Percentiles rank a stretch among this genome's conserved stretches.
Conservation (phyloP, 2,888 invertebrate species). For the Lycophotia porphyrea region DNA sequence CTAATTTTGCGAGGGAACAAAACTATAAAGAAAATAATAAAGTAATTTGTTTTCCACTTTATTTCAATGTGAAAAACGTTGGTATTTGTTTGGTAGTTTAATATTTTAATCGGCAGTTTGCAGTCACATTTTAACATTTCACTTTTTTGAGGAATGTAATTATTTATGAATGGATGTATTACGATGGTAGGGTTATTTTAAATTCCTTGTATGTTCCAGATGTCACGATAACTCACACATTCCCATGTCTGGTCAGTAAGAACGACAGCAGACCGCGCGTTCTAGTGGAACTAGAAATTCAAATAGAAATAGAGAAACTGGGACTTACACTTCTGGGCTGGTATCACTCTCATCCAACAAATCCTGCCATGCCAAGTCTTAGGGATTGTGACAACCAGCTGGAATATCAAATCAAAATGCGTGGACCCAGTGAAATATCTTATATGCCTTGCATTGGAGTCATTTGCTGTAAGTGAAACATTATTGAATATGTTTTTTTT, state of each 20-base stretch:
- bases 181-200: background rate
- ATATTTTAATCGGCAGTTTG: background rate
- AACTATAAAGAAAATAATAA: too few species aligned
- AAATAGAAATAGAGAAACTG: slow-evolving; percentile 94
- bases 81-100: background rate
- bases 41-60: background rate
- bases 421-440: slow-evolving; percentile 96
- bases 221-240: slow-evolving; percentile 96
- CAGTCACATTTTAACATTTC: background rate
- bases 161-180: background rate
- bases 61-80: background rate
- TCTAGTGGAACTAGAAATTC: slow-evolving; percentile 95
- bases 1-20: background rate
- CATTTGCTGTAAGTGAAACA: slow-evolving; percentile 94
- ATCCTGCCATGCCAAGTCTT: slow-evolving; percentile 96
- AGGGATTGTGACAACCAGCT: slow-evolving; percentile 97
- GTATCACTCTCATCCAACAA: slow-evolving; percentile 98
- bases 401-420: slow-evolving; percentile 98
- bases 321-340: slow-evolving; percentile 96
- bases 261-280: slow-evolving; percentile 94
- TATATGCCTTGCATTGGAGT: slow-evolving; percentile 98
- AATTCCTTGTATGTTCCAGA: slow-evolving; percentile 88
- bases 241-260: slow-evolving; percentile 96
- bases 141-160: background rate
- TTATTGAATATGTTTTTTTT: background rate